Evolutionary conservation across 2,113 vertebrate genomes (phyloP), one percentile per base, ranked within the genome.

Genomic region (Isichthys henryi): DNA sequence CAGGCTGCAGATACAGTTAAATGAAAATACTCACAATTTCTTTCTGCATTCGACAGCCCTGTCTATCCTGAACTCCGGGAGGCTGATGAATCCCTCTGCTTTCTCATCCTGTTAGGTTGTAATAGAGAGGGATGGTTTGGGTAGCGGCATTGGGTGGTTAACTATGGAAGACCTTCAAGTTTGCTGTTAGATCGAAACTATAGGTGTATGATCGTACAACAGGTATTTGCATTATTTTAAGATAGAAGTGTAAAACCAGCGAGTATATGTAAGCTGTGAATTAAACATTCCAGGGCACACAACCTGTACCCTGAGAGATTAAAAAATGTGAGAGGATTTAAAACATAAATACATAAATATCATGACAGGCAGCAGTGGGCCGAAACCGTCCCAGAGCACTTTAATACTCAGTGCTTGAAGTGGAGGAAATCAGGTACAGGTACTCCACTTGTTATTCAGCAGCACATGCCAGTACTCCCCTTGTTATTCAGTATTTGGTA

Each of bases 11-110:
- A 66, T 3, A 66, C 62, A 66, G n/a, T 66, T 27, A 48, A 10
- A 66, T 13, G 15, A 56, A 2, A 53, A 93, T 94, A 97, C 97
- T 97, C 95, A 98, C 97, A 97, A 96, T 96, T 97, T 97, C 95
- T 95, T 95, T 93, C 97, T 95, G 96, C 97, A 98, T 93, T 97
- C 96, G 83, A 97, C 96, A 89, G 97, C 97, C 93, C 97, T 95
- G 90, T 97, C 97, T 96, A 97, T 97, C 94, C 96, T 96, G 95
- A 98, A 98, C 95, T 98, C 97, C 0, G 97, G 97, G 88, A 98
- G 96, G 92, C 97, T 97, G 93, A 97, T 98, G 94, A 98, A 97
- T 91, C 96, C 96, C 93, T 97, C 97, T 77, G 97, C 97, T 92
- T 98, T 97, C 94, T 97, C 96, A 92, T 98, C 97, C 97, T 98